These are phyloP conservation scores for Chiridota heheva DNA, from an alignment of 35 echinoderm and acorn worm species.

Conservation along the genomic window DNA sequence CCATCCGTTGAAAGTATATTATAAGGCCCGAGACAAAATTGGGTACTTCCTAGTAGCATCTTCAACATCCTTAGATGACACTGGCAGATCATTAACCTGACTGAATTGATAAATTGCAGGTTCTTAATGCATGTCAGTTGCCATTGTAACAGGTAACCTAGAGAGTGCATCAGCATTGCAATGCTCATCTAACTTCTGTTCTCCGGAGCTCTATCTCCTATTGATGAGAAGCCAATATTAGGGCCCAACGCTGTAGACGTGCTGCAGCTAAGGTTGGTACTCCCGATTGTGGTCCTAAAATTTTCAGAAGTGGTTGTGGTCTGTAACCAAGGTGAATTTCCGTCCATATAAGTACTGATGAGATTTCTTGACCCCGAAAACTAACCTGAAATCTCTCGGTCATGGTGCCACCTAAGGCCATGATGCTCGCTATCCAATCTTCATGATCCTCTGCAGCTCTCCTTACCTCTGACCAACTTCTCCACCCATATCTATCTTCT, in stretches of 20 bases:
- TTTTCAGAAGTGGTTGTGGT: slow-evolving; percentile 65
- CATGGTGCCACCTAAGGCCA: too few species aligned
- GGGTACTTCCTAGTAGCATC: slow-evolving; percentile 5
- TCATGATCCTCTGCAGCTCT: too few species aligned
- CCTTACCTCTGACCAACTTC: too few species aligned
- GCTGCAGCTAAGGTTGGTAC: slow-evolving; percentile 65
- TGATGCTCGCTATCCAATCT: too few species aligned
- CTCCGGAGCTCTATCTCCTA: slow-evolving; percentile 33
- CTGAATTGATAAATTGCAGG: slow-evolving; percentile 10
- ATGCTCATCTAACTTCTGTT: too few species aligned
- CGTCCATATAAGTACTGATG: slow-evolving; percentile 18
- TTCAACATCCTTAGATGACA: slow-evolving; percentile 24
- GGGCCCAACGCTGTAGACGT: slow-evolving; percentile 63
- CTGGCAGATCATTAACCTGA: slow-evolving; percentile 16
- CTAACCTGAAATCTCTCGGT: too few species aligned
- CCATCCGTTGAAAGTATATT: slow-evolving; percentile 14
- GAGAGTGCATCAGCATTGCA: too few species aligned
- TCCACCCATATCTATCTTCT: too few species aligned
- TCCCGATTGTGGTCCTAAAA: slow-evolving; percentile 48
- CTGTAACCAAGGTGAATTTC: slow-evolving; percentile 68
- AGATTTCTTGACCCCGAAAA: slow-evolving; percentile 23
- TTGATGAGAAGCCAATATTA: slow-evolving; percentile 23
- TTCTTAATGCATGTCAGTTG: slow-evolving; percentile 17
- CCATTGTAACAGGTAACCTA: neutral
- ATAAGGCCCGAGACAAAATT: slow-evolving; percentile 6